Base-by-base conservation (phyloP, 2,888 invertebrate species). In the Mimas tiliae region DNA sequence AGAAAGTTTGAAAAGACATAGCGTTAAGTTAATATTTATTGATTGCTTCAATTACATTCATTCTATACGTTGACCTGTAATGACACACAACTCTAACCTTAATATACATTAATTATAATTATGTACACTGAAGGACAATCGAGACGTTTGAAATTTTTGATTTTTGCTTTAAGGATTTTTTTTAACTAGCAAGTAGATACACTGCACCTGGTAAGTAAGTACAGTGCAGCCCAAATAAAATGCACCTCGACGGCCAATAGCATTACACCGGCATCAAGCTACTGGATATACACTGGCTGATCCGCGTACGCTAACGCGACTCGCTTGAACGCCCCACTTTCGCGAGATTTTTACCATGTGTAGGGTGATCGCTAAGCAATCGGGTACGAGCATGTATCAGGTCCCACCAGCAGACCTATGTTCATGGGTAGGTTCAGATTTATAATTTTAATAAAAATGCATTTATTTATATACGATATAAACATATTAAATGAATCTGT, bases 1-100 rank as follows among this genome's bases (percentile, higher is more conserved):
- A 42, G 33, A 52, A 38, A 58, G 58, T 58, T 19, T 42, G 58
- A 42, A 58, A 58, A 58, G 58, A 58, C 58, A 58, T 58, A 58
- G 42, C 38, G 58, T 58, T 58, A 58, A 55, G 58, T 21, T 42
- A 6, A 42, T 42, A 58, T 58, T 58, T 19, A 48, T 48, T 21
- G 6, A 50, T 50, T 19, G 19, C 1, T 19, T 48, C n/a, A 7
- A 48, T 7, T 16, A 0, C 9, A 19, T 42, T 42, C 11, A 42
- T 58, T 12, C 11, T 58, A 42, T 42, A n/a, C 50, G 19, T 58
- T 58, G 58, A 58, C 58, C 42, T 19, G 19, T 19, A 58, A 58
- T 58, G 42, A 58, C 42, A 19, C 11, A 16, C 0, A 42, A 21
- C 6, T n/a, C 33, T 33, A 7, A 14, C 0, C n/a, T 8, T 19